Evolutionary conservation across 35 echinoderm and acorn worm species (phyloP), one percentile per base, ranked within the genome.

Genomic region (Heliocidaris erythrogramma): DNA sequence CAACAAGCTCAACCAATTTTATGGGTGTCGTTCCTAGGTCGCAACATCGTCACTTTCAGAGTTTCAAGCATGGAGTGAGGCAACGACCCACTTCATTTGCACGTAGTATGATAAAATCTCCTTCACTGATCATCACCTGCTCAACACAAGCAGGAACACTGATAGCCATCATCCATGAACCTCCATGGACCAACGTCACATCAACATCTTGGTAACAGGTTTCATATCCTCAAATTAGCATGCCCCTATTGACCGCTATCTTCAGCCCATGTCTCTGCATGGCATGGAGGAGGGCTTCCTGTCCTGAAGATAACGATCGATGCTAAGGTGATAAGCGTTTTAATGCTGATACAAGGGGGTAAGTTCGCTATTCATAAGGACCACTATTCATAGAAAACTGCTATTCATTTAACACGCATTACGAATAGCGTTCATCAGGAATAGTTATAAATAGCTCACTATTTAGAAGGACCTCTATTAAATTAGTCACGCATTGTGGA

Each of bases 171-270:
- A 78, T 7, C 65, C 1, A 21, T 78, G 27, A 78, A 78, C 65
- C 65, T 78, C 65, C 65, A 78, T 18, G 65, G 65, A 78, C 65
- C 65, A 78, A 78, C 65, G 65, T 78, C 65, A 78, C 65, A 78
- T 78, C 65, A n/a, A 18, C 65, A 78, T 78, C 65, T 78, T 78
- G 65, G 65, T 21, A n/a, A 78, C 65, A 24, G 65, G 65, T 78
- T n/a, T 78, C 65, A 78, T 78, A n/a, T 78, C 65, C 18, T 24
- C 65, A 78, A n/a, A 78, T 7, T 27, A 21, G 65, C 27, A 69
- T 27, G 17, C 17, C 60, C 60, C 17, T 6, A 24, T 71, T 18
- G 17, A 18, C 24, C 61, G 61, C 61, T 71, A 71, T 78, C 65
- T 78, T 78, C 17, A 24, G 27, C 65, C 65, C 65, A n/a, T n/a